Conservation (phyloP, 2,888 invertebrate species). For the Pristionchus arcanus region DNA sequence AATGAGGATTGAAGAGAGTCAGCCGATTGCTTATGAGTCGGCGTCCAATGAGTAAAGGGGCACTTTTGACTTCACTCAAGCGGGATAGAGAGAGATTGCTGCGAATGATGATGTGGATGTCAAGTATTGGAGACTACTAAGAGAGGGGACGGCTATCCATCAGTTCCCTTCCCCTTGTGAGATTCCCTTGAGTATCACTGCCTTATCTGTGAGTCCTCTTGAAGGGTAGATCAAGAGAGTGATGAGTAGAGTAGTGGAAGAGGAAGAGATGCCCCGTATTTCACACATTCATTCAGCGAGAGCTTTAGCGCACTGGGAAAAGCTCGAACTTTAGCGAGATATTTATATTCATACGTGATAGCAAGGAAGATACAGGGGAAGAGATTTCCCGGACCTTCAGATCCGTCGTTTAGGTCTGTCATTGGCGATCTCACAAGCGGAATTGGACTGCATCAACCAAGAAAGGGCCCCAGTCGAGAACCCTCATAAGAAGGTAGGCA, state of each 20-base stretch:
- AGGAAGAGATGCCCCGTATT: background rate
- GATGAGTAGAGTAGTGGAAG: background rate
- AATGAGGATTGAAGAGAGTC: background rate
- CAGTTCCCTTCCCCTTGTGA: slow-evolving; percentile 7
- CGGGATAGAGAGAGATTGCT: background rate
- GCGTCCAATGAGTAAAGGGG: background rate
- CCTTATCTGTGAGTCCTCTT: background rate
- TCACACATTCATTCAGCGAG: background rate
- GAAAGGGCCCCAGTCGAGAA: slow-evolving; percentile 63
- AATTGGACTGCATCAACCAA: slow-evolving; percentile 67
- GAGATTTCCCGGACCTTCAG: background rate
- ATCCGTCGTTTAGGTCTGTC: slow-evolving; percentile 16
- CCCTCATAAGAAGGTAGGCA: slow-evolving; percentile 22
- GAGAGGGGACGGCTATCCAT: slow-evolving; percentile 8
- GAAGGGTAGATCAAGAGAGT: background rate
- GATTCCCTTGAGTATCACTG: background rate
- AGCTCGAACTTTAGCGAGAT: background rate
- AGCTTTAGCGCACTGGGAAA: background rate
- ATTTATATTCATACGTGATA: background rate
- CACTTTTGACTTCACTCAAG: slow-evolving; percentile 14
- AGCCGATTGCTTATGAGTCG: background rate
- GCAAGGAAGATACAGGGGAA: background rate
- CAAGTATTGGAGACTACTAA: background rate
- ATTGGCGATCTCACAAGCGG: slow-evolving; percentile 59
- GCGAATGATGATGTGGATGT: slow-evolving; percentile 17